Base-by-base conservation (phyloP, 2,888 invertebrate genomes). In the Trachelus troglodyta region DNA sequence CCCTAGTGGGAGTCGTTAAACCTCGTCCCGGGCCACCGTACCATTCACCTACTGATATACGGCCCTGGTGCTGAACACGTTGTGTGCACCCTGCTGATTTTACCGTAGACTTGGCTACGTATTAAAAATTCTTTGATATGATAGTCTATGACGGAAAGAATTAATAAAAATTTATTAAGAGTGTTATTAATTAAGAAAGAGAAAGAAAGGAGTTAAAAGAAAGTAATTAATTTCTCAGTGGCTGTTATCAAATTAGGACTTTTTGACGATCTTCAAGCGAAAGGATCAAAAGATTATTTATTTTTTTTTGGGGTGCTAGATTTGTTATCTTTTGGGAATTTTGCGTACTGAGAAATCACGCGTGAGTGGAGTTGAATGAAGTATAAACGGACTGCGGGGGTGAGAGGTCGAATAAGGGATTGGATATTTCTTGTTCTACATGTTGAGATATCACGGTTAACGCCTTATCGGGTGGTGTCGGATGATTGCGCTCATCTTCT, bases 1-100 rank as follows among this genome's bases (percentile, higher is more conserved):
- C 90, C 87, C 91, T 88, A 89, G 88, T 87, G 91, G 91, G 90
- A 91, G 90, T 89, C 90, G 91, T 91, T 91, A 91, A 90, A 90
- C 89, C 89, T 86, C 85, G 87, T 89, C 88, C 89, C 87, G 87
- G 87, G 87, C 87, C 88, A 85, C 85, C 81, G 83, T 81, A 83
- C 83, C 82, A 82, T 87, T 87, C 83, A 85, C 86, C 87, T 84
- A 86, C 88, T 90, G 89, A 89, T 90, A 88, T 88, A 89, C 88
- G 85, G 81, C 85, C 84, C 85, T 87, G 84, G 85, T 84, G 83
- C 84, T 23, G 56, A 56, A 56, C 23, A 23, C 9, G 23, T 56
- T 71, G 9, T 82, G 81, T 83, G 84, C 85, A 81, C 87, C 87
- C 84, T 81, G 84, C 85, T 85, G 87, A 86, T 87, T 87, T 86